A percentile compares a stretch with the other conserved stretches of the same genome.
Evolutionary conservation across 2,113 vertebrate genomes (phyloP).

Genomic region (Trematomus loennbergii): DNA sequence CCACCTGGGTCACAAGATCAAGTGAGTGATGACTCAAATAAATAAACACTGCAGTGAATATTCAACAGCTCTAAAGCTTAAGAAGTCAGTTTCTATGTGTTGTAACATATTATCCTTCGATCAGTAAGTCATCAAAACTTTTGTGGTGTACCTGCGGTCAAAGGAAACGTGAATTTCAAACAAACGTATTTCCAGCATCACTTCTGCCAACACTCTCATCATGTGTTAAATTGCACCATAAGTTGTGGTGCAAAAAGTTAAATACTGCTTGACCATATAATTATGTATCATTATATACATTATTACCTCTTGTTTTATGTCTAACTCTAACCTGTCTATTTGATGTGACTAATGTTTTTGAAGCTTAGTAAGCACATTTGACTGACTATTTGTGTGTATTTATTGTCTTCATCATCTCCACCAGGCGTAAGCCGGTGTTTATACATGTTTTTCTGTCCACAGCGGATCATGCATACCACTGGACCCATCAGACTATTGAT

Average conservation of each 20-base stretch:
- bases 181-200: neutral
- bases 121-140: too few relatives aligned
- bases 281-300: neutral
- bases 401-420: neutral
- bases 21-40: neutral
- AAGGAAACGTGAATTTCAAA: neutral
- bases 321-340: neutral
- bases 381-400: neutral
- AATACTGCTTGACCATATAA: neutral
- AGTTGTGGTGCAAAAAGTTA: neutral
- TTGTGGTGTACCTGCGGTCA: neutral
- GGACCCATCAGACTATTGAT: too few relatives aligned
- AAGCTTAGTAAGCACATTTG: neutral
- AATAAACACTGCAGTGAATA: neutral
- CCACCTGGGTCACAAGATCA: conserved; percentile 85
- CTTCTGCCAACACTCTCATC: too few relatives aligned
- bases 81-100: too few relatives aligned
- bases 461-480: too few relatives aligned
- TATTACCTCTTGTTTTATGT: neutral
- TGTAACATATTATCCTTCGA: neutral
- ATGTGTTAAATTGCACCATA: neutral
- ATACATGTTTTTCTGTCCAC: too few relatives aligned
- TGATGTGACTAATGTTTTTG: neutral
- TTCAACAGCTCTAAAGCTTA: too few relatives aligned
- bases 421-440: too few relatives aligned